Evolutionary conservation across 1,140 invertebrate species (phyloP).

Genomic region (Idris sp.): DNA sequence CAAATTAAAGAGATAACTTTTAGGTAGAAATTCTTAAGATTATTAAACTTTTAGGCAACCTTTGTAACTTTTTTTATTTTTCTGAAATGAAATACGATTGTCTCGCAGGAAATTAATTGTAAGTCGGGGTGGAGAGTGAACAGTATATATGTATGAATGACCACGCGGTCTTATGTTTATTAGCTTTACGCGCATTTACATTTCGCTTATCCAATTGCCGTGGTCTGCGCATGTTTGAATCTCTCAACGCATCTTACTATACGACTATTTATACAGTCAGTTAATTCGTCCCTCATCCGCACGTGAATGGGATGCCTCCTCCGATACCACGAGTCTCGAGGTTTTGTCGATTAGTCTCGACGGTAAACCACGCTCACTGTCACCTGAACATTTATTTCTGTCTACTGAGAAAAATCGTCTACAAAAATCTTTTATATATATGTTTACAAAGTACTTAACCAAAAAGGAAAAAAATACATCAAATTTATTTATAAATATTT

Average conservation of each 20-base stretch:
- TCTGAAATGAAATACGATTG: background rate
- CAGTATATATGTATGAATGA: constrained; percentile 51
- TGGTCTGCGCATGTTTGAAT: constrained; percentile 24
- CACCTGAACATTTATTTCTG: constrained; percentile 50
- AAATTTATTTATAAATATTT: no score
- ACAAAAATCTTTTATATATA: no score
- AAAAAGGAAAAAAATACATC: no score
- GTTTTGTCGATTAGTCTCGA: constrained; percentile 61
- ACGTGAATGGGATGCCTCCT: constrained; percentile 52
- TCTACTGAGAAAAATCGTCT: constrained; percentile 28
- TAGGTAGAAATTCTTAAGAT: no score
- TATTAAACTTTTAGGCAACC: no score
- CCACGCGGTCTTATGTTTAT: constrained; percentile 47
- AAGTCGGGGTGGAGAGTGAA: constrained; percentile 10
- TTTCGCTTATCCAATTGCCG: constrained; percentile 25
- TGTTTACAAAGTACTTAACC: constrained; percentile 2
- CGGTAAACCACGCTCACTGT: constrained; percentile 22
- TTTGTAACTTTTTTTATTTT: background rate
- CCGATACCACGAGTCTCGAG: constrained; percentile 59
- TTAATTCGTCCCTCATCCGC: constrained; percentile 65
- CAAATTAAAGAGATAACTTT: no score
- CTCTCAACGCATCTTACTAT: constrained; percentile 32
- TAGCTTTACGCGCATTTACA: constrained; percentile 47
- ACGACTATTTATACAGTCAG: constrained; percentile 66
- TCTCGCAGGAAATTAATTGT: constrained; percentile 30